Conservation (phyloP, 2,797 vertebrate species). For the Fistularia tabacaria region DNA sequence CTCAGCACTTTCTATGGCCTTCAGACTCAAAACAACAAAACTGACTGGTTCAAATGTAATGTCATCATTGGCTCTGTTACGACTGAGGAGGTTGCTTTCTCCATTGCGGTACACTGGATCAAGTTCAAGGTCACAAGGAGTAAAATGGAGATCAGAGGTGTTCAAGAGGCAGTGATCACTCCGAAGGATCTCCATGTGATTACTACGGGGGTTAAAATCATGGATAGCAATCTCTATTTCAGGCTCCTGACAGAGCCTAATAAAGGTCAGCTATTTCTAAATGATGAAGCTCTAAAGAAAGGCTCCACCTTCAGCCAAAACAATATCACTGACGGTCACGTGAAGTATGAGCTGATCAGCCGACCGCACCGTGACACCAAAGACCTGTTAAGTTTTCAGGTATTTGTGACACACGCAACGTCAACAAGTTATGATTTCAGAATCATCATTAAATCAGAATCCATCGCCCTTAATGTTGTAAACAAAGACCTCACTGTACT, state of each 20-base stretch:
- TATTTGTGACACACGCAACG: conserved; percentile 74
- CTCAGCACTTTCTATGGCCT: conserved; percentile 72
- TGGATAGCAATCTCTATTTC: conserved; percentile 76
- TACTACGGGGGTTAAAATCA: conserved; percentile 70
- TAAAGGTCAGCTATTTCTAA: conserved; percentile 78
- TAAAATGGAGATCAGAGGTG: conserved; percentile 74
- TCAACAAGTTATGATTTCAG: conserved; percentile 77
- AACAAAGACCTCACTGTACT: conserved; percentile 80
- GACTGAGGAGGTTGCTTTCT: conserved; percentile 73
- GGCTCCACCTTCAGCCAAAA: conserved; percentile 83
- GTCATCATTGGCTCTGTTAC: conserved; percentile 67
- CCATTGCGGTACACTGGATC: conserved; percentile 79
- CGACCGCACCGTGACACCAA: conserved; percentile 58
- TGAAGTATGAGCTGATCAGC: conserved; percentile 77
- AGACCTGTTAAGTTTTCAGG: conserved; percentile 81
- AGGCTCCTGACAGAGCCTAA: conserved; percentile 78
- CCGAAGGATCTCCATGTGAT: conserved; percentile 75
- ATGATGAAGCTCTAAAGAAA: conserved; percentile 67
- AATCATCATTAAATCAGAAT: conserved; percentile 77
- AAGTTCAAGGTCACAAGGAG: conserved; percentile 78
- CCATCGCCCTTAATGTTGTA: conserved; percentile 62
- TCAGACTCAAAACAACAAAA: conserved; percentile 71
- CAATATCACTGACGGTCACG: conserved; percentile 74
- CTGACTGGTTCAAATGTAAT: conserved; percentile 82
- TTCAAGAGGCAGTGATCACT: conserved; percentile 66